Base-by-base conservation (phyloP, 2,888 invertebrate genomes). In the Scaptodrosophila latifasciaeformis region DNA sequence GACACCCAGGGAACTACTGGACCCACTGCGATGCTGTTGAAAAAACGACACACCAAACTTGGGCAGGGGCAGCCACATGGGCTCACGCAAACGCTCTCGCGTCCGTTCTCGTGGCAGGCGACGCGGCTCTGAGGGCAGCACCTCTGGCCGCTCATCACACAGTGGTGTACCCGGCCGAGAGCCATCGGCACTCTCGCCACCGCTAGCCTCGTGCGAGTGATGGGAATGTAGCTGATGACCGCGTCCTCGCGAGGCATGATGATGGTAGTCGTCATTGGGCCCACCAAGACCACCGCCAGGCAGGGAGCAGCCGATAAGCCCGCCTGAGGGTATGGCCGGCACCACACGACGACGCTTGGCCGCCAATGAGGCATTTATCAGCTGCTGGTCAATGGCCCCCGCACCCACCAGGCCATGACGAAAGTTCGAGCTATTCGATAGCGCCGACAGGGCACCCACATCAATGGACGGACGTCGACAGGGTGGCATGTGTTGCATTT, bases 141-240 rank as follows among this genome's bases (percentile, higher is more conserved):
- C 88, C 81, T 94, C 94, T 1, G 93, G 93, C 44, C 92, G 87
- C 83, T 95, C 95, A 85, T 95, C 94, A 75, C 93, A 92, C 50
- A 95, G 87, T 1, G 95, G 95, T 10, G 96, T 96, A 43, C 95
- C 96, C 2, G 95, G 94, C 53, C 95, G 89, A 9, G 94, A 94
- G 60, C 93, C 92, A 51, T 90, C 90, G 49, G 89, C 88, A 76
- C 90, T 90, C 67, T 90, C 90, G 29, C 89, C 89, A 52, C 90
- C 90, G 52, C 89, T 88, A 65, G 88, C 87, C 66, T 88, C 88
- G 54, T 86, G 85, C 84, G 89, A 86, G 63, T 87, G 86, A 83
- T 86, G 86, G 76, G 86, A 86, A 86, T 89, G 87, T 62, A 90
- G 86, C 74, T 86, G 86, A 71, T 88, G 88, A 15, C 89, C 88